These are phyloP conservation scores for Parauchenoglanis ngamensis DNA, from an alignment of 2,797 vertebrate genomes.

Conservation along the genomic window DNA sequence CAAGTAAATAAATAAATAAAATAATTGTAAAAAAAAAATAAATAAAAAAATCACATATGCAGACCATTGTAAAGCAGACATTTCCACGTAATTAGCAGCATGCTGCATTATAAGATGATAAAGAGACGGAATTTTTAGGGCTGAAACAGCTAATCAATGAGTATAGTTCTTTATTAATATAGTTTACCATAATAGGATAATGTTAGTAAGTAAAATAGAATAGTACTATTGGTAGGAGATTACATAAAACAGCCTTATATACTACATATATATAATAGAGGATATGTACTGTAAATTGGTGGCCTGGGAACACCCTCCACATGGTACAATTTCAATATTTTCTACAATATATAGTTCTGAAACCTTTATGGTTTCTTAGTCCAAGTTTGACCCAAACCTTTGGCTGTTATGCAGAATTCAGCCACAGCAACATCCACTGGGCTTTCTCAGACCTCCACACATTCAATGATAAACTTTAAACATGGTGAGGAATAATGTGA, in stretches of 20 bases:
- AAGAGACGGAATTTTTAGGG: conserved; percentile 36
- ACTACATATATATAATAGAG: background rate
- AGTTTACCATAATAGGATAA: background rate
- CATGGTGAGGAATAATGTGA: background rate
- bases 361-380: background rate
- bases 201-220: background rate
- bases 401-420: background rate
- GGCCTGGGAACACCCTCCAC: background rate
- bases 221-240: background rate
- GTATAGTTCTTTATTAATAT: background rate
- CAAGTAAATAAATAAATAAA: too few species aligned
- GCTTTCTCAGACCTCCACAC: conserved; percentile 14
- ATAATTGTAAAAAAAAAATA: too few species aligned
- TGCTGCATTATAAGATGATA: conserved; percentile 24
- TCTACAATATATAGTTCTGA: background rate
- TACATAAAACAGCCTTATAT: background rate
- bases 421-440: background rate
- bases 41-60: conserved; percentile 7
- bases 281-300: background rate
- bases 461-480: background rate
- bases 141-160: conserved; percentile 51
- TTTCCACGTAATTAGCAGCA: conserved; percentile 29
- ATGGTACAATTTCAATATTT: too few species aligned
- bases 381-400: background rate
- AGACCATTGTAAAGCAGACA: conserved; percentile 37